phyloP scores from a whole-genome alignment of 2,113 vertebrate species.

The Heterotis niloticus region DNA sequence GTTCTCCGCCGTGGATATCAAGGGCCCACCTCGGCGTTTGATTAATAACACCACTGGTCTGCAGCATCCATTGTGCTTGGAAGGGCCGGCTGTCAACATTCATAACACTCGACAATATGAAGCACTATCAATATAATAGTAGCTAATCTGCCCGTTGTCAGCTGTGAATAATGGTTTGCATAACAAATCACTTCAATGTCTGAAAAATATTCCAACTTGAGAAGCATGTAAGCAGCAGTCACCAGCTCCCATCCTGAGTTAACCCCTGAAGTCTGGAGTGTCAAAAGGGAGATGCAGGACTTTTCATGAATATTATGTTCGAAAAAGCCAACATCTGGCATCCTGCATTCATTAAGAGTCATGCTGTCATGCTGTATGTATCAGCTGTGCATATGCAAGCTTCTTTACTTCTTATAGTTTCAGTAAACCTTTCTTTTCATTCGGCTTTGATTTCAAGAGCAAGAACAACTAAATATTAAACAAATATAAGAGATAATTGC shows the following conservation, averaged over 20 bases:
- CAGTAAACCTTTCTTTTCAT: too few species aligned
- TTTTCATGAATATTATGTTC: too few species aligned
- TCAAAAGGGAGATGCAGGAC: too few species aligned
- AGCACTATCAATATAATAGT: constrained; percentile 61
- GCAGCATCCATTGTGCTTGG: constrained; percentile 35
- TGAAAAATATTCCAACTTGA: constrained; percentile 48
- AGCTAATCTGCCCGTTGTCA: constrained; percentile 58
- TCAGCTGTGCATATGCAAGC: too few species aligned
- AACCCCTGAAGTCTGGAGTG: neutral
- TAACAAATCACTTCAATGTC: constrained; percentile 57
- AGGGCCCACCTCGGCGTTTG: constrained; percentile 14
- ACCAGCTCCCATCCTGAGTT: constrained; percentile 38
- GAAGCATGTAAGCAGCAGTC: constrained; percentile 33
- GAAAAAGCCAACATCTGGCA: too few species aligned
- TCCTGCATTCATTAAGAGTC: too few species aligned
- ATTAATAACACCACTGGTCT: constrained; percentile 37
- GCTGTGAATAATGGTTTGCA: constrained; percentile 62
- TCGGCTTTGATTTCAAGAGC: too few species aligned
- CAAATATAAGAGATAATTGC: too few species aligned
- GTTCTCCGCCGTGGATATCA: neutral
- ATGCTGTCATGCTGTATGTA: too few species aligned
- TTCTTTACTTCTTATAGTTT: too few species aligned
- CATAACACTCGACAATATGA: constrained; percentile 52
- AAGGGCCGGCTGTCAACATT: constrained; percentile 65
- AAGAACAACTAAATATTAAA: too few species aligned